phyloP scores from a whole-genome alignment of 2,797 vertebrate genomes.

The Catharus ustulatus region DNA sequence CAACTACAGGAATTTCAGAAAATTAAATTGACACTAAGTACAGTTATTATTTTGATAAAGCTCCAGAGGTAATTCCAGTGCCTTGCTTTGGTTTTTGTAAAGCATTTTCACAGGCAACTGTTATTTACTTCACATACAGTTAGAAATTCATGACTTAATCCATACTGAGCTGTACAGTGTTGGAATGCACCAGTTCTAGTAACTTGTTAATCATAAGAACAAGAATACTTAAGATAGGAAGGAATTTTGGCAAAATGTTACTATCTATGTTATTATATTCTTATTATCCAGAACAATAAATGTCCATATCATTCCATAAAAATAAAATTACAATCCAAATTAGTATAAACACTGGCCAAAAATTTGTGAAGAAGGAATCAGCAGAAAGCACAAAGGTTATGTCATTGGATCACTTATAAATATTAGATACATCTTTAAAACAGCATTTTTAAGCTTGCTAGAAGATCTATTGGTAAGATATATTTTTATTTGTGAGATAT shows the following conservation, averaged over 20 bases:
- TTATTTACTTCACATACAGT: background rate
- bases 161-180: background rate
- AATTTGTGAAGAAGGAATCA: background rate
- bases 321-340: background rate
- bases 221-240: background rate
- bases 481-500: background rate
- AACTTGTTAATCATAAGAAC: background rate
- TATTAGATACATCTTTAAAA: background rate
- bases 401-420: background rate
- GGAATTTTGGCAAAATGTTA: background rate
- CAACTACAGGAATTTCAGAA: background rate
- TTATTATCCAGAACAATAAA: background rate
- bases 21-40: background rate
- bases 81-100: background rate
- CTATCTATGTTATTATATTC: background rate
- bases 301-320: rapidly evolving
- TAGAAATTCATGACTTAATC: background rate
- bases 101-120: background rate
- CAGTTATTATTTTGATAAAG: background rate
- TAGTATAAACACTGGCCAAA: background rate
- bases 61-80: background rate
- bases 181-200: background rate
- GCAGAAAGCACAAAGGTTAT: background rate
- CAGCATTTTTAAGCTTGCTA: background rate
- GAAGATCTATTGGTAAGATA: background rate